Evolutionary conservation across 2,113 vertebrate genomes (phyloP).

Genomic region (Dipodomys stephensi): DNA sequence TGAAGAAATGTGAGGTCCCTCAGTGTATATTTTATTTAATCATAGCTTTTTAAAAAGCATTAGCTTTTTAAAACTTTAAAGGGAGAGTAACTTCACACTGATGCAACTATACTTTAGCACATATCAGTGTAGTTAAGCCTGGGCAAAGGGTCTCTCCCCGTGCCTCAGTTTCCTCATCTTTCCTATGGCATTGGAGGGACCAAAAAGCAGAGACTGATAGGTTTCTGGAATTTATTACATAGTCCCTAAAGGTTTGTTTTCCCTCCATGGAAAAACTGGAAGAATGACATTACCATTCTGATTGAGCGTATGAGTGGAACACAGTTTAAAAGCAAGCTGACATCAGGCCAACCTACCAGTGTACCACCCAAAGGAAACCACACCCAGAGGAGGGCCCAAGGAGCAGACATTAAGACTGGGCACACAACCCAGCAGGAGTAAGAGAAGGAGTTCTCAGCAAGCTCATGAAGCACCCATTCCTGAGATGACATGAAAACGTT

Average conservation of each 20-base stretch:
- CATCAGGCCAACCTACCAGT: background rate
- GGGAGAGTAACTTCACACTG: background rate
- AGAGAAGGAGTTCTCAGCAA: slow-evolving; percentile 38
- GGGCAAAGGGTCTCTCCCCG: background rate
- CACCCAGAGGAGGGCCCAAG: background rate
- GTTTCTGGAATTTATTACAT: background rate
- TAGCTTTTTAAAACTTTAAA: background rate
- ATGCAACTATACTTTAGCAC: no score
- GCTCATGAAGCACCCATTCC: background rate
- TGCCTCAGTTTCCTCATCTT: slow-evolving; percentile 22
- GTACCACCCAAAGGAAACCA: slow-evolving; percentile 52
- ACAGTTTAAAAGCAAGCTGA: slow-evolving; percentile 47
- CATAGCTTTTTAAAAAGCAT: background rate
- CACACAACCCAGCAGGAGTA: background rate
- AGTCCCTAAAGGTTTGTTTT: slow-evolving; percentile 22
- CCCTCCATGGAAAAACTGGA: background rate
- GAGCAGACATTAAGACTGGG: background rate
- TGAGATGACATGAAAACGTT: background rate
- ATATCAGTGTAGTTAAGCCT: background rate
- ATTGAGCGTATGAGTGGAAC: background rate
- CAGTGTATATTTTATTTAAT: slow-evolving; percentile 16
- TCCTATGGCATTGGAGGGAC: background rate
- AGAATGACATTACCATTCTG: slow-evolving; percentile 42
- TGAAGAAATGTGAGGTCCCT: background rate
- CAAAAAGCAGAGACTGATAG: background rate